Evolutionary conservation across 2,113 vertebrate species (phyloP).

Genomic region (Hoplias malabaricus): DNA sequence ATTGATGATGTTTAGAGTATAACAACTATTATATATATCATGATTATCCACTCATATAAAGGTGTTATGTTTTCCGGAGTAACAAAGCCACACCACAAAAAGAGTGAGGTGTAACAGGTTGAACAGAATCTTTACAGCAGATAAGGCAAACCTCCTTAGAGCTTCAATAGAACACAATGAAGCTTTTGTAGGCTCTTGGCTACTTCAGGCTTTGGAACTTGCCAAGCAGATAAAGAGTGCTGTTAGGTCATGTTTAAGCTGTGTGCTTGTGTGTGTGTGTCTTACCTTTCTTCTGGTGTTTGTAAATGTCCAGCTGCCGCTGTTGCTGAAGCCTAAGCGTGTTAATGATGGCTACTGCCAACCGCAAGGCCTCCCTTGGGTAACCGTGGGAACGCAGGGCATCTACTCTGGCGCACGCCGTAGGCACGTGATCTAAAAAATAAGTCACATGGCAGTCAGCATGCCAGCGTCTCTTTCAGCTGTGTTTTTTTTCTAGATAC

Average conservation of each 20-base stretch:
- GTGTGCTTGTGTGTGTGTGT: constrained; percentile 16
- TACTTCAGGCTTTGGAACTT: neutral
- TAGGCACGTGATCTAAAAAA: constrained; percentile 90
- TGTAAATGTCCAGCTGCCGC: constrained; percentile 95
- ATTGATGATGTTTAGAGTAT: no score
- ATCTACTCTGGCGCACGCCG: constrained; percentile 94
- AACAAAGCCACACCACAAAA: neutral
- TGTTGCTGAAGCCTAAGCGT: constrained; percentile 95
- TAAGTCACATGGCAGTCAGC: constrained; percentile 38
- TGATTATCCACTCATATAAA: no score
- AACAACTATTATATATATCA: neutral
- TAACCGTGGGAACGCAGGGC: constrained; percentile 96
- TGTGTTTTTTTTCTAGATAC: neutral
- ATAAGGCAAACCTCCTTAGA: neutral
- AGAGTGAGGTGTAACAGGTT: neutral
- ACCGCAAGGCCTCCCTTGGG: constrained; percentile 92
- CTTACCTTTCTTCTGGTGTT: constrained; percentile 98
- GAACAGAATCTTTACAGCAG: neutral
- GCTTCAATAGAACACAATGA: neutral
- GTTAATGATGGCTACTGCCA: constrained; percentile 96
- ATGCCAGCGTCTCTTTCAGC: neutral
- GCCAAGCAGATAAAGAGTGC: constrained; percentile 18
- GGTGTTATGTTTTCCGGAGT: neutral
- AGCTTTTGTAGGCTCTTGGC: constrained; percentile 14
- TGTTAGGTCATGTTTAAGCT: neutral